These are phyloP conservation scores for Drosophila gunungcola DNA, from an alignment of 1,140 invertebrate species.

Conservation along the genomic window DNA sequence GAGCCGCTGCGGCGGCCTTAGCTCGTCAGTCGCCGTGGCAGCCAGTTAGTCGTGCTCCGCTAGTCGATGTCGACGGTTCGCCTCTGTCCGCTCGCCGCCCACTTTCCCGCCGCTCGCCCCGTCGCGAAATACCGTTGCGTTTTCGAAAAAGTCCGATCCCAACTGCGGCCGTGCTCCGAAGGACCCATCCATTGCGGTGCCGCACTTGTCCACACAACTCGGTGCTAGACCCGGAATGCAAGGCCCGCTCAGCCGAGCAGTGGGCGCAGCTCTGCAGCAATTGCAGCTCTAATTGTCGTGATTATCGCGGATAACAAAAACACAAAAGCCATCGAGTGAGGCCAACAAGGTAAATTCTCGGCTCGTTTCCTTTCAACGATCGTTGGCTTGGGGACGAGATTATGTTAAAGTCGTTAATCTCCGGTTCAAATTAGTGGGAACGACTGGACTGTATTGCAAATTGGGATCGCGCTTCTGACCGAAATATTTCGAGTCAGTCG, in stretches of 20 bases:
- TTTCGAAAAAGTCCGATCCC: constrained; percentile 2
- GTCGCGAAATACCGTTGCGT: neutral
- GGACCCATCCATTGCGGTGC: neutral
- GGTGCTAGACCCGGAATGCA: neutral
- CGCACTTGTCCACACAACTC: neutral
- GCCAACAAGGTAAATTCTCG: constrained; percentile 51
- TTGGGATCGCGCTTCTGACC: neutral
- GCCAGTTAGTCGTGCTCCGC: constrained; percentile 78
- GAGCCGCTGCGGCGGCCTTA: constrained; percentile 49
- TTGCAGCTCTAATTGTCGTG: neutral
- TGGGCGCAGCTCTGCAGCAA: neutral
- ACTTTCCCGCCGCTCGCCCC: constrained; percentile 7
- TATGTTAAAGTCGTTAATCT: neutral
- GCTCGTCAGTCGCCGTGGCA: constrained; percentile 66
- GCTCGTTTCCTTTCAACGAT: neutral
- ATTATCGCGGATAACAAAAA: neutral
- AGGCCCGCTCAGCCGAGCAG: neutral
- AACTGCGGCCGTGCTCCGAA: neutral
- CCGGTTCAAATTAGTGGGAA: too few species aligned
- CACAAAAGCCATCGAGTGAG: constrained; percentile 4
- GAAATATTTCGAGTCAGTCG: constrained; percentile 5
- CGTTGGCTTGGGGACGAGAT: neutral
- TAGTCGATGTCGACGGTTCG: constrained; percentile 70
- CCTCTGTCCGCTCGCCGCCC: constrained; percentile 33
- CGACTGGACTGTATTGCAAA: too few species aligned